Evolutionary conservation across 2,113 vertebrate genomes (phyloP), one percentile per base, ranked within the genome.

Genomic region (Tenrec ecaudatus): DNA sequence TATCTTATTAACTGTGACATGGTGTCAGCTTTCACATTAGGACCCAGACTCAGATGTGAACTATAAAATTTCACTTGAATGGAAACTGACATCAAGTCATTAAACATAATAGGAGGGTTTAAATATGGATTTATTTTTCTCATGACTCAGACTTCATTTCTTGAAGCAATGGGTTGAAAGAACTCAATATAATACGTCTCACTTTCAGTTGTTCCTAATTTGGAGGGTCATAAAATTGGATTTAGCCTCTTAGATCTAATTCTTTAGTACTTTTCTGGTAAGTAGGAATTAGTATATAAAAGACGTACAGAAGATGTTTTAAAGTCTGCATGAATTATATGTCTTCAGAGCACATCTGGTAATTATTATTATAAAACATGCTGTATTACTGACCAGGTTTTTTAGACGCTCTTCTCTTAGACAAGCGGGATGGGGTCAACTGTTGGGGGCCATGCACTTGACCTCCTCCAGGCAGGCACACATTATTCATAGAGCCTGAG

Each of bases 51-150:
- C 33, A 89, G 31, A 81, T 92, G 58, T 40, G 38, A 89, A 76
- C 80, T 91, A 78, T 57, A 91, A 11, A 88, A 94, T 95, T 95
- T 88, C 66, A 76, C 73, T 88, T 71, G 33, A 78, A 88, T 93
- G 93, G 94, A 93, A 96, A 94, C 96, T 95, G 96, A 96, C 93
- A 97, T 94, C 95, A 95, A 78, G 96, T 96, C 95, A 90, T 89
- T 86, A 94, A 95, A 93, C 79, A 80, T 88, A 94, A 88, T 93
- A 95, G 86, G 84, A 94, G 96, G 97, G 95, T 97, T 96, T 97
- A 97, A 97, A 96, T 97, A 96, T 96, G 95, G 96, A 96, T 96
- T 94, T 92, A 88, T 80, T 95, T 92, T 97, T 95, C 82, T 96
- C 16, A 5, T 96, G 92, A 96, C 94, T 82, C 95, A 94, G 94